Base-by-base conservation (phyloP, 2,113 vertebrate species). In the Phocoena sinus region DNA sequence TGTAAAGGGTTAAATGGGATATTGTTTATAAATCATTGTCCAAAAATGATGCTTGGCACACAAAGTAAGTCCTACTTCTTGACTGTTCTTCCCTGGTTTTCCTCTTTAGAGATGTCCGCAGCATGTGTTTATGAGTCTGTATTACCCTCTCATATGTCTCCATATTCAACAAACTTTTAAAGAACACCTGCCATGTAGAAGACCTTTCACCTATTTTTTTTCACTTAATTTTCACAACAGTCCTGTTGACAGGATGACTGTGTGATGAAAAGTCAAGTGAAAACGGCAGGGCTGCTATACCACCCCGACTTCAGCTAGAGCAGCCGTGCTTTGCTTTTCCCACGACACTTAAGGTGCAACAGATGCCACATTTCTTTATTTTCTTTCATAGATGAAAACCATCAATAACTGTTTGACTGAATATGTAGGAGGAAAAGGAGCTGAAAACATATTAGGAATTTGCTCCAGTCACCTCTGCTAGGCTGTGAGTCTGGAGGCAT, bases 141-240 rank as follows among this genome's bases (percentile, higher is more conserved):
- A 96, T 88, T 82, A 90, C 14, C 53, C 25, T 95, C 56, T 95
- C 65, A 87, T 87, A 90, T 93, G 85, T 94, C 50, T 96, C 67
- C 73, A 95, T 92, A 95, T 85, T 97, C 90, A 96, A 84, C 18
- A 81, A 74, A 74, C 56, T 92, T 93, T 93, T 80, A 94, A 93
- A 80, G 81, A 91, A 92, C 74, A 97, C 89, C 50, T 96, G 81
- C 28, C 41, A 94, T 62, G 41, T 85, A 96, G 56, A 79, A 96
- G 79, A 96, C 53, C 13, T 67, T 96, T 95, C 91, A 82, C 65
- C 79, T 95, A 92, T 96, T 95, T 95, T 94, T 92, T 94, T 95
- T 96, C 47, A 82, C 44, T 96, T 92, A 83, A 89, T 97, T 97
- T 97, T 70, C n/a, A 62, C 47, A 82, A 50, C 17, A 71, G 79